phyloP scores from a whole-genome alignment of 1,140 invertebrate genomes.

The Drosophila micromelanica region DNA sequence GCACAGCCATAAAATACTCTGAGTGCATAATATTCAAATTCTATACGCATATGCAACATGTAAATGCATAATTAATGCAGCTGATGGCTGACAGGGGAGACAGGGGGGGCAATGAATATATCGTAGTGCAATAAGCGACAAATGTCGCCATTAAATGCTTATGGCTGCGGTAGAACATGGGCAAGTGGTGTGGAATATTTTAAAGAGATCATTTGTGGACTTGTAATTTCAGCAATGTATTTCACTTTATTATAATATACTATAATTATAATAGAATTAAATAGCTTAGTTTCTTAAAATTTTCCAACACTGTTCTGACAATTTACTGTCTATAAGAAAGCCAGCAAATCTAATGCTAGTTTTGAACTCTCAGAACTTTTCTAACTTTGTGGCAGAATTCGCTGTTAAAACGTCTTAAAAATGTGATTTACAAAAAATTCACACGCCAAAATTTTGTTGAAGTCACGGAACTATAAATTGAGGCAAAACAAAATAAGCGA shows the following conservation, averaged over 20 bases:
- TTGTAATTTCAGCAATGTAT: conserved; percentile 1
- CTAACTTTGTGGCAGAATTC: conserved; percentile 3
- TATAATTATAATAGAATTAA: too few relatives aligned
- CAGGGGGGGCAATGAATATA: conserved; percentile 31
- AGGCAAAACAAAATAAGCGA: conserved; percentile 29
- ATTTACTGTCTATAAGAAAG: too few relatives aligned
- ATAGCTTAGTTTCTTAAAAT: too few relatives aligned
- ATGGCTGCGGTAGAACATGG: background rate
- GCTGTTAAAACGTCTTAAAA: conserved; percentile 1
- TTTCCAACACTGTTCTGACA: too few relatives aligned
- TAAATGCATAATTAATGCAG: conserved; percentile 55
- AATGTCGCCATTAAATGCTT: conserved; percentile 48
- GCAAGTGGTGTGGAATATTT: conserved; percentile 2
- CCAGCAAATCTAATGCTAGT: too few relatives aligned
- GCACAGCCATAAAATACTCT: conserved; percentile 4
- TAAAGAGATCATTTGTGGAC: conserved; percentile 16
- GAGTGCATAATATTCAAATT: conserved; percentile 48
- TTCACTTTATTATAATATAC: too few relatives aligned
- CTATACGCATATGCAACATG: conserved; percentile 52
- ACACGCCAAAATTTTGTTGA: conserved; percentile 51
- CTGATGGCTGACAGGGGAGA: background rate
- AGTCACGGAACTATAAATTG: conserved; percentile 6
- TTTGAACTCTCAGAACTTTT: background rate
- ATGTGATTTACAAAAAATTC: conserved; percentile 34
- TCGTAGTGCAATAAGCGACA: conserved; percentile 40